Conservation (phyloP, 2,113 vertebrate genomes). For the Malurus elegans region DNA sequence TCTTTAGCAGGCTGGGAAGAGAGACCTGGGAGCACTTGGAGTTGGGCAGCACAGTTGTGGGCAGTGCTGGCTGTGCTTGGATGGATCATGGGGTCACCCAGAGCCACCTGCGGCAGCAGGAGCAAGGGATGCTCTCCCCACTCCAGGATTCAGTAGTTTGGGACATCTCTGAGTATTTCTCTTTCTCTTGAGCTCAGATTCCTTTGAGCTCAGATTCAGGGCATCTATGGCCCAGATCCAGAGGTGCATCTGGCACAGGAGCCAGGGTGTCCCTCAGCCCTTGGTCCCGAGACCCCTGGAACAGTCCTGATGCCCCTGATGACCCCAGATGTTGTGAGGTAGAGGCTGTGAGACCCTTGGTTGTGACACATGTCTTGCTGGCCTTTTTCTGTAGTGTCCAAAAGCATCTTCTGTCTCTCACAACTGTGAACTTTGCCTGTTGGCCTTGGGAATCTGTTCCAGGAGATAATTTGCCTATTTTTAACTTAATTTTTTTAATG, state of each 20-base stretch:
- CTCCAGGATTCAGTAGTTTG: not conserved
- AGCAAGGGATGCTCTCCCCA: not conserved
- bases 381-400: not conserved
- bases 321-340: not conserved
- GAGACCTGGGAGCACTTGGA: not conserved
- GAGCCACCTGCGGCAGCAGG: not conserved
- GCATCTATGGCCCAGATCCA: not conserved
- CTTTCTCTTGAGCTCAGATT: not conserved
- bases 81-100: not conserved
- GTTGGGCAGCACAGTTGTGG: not conserved
- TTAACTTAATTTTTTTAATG: accelerated
- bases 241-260: not conserved
- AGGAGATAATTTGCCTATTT: not conserved
- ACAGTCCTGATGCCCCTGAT: not conserved
- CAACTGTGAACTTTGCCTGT: accelerated
- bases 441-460: not conserved
- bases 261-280: not conserved
- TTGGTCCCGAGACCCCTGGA: not conserved
- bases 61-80: not conserved
- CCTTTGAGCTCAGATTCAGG: not conserved
- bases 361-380: not conserved
- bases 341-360: too few species aligned
- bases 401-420: not conserved
- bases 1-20: not conserved
- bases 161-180: not conserved